These are phyloP conservation scores for Sphecodes monilicornis DNA, from an alignment of 2,888 invertebrate species.

Conservation along the genomic window DNA sequence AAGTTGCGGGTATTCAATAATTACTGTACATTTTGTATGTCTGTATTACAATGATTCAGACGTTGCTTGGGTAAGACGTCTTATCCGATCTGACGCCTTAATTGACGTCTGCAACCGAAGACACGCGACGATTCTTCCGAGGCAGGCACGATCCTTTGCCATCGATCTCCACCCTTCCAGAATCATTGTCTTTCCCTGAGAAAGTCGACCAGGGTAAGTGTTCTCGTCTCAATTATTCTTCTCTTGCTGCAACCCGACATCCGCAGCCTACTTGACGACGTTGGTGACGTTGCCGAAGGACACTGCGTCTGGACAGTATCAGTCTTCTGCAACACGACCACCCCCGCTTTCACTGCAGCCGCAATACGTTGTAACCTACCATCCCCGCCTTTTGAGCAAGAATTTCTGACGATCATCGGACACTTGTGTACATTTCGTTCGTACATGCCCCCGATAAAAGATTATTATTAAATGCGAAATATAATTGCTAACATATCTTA, in stretches of 20 bases:
- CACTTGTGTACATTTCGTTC: neutral
- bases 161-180: conserved; percentile 1
- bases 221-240: conserved; percentile 16
- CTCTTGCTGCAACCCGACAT: conserved; percentile 8
- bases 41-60: conserved; percentile 3
- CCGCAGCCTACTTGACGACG: conserved; percentile 6
- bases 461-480: neutral
- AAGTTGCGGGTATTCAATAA: neutral
- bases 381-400: neutral
- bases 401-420: neutral
- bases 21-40: neutral
- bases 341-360: neutral
- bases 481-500: neutral
- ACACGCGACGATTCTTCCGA: neutral
- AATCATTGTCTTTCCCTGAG: conserved; percentile 4
- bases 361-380: neutral
- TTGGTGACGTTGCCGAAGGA: conserved; percentile 13
- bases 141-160: neutral
- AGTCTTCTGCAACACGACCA: neutral
- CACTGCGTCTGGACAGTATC: conserved; percentile 9
- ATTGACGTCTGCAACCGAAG: conserved; percentile 8
- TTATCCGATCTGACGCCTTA: neutral
- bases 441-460: neutral
- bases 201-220: conserved; percentile 11
- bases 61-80: conserved; percentile 2